phyloP scores from a whole-genome alignment of 1,140 invertebrate species.

The Pogonognathellus flavescens region DNA sequence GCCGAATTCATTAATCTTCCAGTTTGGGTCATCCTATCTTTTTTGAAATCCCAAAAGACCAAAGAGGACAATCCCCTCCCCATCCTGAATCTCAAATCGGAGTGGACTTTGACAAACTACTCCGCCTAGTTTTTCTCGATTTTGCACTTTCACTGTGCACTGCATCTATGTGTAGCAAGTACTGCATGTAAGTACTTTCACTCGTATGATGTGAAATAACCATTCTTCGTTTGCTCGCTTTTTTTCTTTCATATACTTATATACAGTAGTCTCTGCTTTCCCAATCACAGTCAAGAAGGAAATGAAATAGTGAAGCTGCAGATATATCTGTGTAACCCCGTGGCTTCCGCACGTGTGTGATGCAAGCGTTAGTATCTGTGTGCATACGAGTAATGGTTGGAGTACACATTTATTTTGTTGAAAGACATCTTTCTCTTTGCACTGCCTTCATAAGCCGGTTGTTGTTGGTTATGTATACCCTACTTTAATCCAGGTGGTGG shows the following conservation, averaged over 20 bases:
- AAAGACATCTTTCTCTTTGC: no score
- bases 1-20: conserved; percentile 52
- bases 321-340: not conserved
- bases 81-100: conserved; percentile 52
- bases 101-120: conserved; percentile 52
- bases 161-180: no score
- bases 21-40: conserved; percentile 51
- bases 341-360: no score
- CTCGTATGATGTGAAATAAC: no score
- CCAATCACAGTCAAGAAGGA: not conserved
- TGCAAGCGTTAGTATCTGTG: no score
- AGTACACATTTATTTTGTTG: no score
- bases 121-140: conserved; percentile 24
- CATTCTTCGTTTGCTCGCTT: no score
- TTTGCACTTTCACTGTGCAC: conserved; percentile 17
- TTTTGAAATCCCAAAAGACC: conserved; percentile 51
- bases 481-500: no score
- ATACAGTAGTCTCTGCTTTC: not conserved
- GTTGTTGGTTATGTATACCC: no score
- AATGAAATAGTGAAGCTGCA: not conserved
- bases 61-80: conserved; percentile 47
- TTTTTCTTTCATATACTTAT: not conserved
- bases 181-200: no score
- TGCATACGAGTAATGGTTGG: no score
- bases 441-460: no score